Evolutionary conservation across 2,797 vertebrate genomes (phyloP), one percentile per base, ranked within the genome.

Genomic region (Myotis findleyi): DNA sequence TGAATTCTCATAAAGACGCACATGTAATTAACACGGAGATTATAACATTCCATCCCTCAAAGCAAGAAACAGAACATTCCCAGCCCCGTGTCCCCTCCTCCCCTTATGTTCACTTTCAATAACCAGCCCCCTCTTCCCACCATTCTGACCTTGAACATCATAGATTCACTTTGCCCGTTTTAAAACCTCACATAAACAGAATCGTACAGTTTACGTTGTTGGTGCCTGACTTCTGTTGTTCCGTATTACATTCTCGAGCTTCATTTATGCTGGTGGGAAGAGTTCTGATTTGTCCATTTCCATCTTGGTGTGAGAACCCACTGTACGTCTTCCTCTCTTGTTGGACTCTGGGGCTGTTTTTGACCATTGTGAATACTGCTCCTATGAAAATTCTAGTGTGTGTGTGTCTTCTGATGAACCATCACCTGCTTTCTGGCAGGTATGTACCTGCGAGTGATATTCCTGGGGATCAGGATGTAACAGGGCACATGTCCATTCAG

Each of bases 271-370:
- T 18, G 64, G 5, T 20, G 2, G 12, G 27, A 44, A 12, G 1
- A 3, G 8, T n/a, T 57, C 14, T 44, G 2, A 33, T 27, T 17
- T 2, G 69, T 23, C 64, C 44, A 3, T 83, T 21, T 47, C 23
- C 10, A 2, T n/a, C 0, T 9, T 27, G 8, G 6, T 0, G 7
- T n/a, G 27, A n/a, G 33, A 21, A 6, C 23, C 21, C 9, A 1
- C 33, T 3, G 2, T 0, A 2, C 3, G 20, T 53, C 23, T 20
- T 23, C 47, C 51, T 62, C 27, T 25, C 66, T 55, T 27, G 7
- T 12, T 20, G 64, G 83, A 27, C 21, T n/a, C 69, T 21, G 3
- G 72, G 23, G 10, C 0, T 21, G 2, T 14, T 53, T 33, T 18
- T 25, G 16, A 8, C 55, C 12, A 1, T 6, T 3, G 2, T 3